phyloP scores from a whole-genome alignment of 2,888 invertebrate species.

The Eristalis pertinax region DNA sequence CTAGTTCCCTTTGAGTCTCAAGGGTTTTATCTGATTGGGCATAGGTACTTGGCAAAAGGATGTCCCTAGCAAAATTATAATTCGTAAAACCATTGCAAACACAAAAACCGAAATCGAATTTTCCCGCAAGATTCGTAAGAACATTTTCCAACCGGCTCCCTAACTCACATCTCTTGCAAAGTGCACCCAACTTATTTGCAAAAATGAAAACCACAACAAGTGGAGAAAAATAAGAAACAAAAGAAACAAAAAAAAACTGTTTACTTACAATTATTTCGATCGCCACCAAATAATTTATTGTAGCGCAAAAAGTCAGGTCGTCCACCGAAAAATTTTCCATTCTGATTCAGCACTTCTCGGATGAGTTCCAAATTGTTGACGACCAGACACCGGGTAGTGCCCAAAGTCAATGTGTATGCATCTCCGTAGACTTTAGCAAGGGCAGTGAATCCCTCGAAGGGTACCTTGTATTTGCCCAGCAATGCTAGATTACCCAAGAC shows the following conservation, averaged over 20 bases:
- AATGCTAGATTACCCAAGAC: constrained; percentile 88
- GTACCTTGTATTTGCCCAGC: constrained; percentile 85
- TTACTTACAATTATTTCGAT: constrained; percentile 93
- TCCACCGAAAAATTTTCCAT: constrained; percentile 91
- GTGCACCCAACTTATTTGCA: not conserved
- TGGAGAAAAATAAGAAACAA: not conserved
- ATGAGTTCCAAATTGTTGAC: constrained; percentile 88
- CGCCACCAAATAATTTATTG: constrained; percentile 91
- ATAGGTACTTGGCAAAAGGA: too few species aligned
- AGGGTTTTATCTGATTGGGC: too few species aligned
- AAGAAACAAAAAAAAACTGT: not conserved
- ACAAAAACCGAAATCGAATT: too few species aligned
- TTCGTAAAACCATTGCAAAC: too few species aligned
- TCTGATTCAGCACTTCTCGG: constrained; percentile 89
- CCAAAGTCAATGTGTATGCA: constrained; percentile 87
- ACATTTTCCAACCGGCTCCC: too few species aligned
- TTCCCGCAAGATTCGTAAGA: too few species aligned
- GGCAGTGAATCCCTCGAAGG: constrained; percentile 88
- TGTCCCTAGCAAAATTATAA: too few species aligned
- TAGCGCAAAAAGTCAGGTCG: constrained; percentile 91
- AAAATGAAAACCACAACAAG: too few species aligned
- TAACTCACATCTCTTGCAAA: too few species aligned
- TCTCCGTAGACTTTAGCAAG: constrained; percentile 87
- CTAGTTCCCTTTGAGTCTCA: too few species aligned
- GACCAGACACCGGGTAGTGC: constrained; percentile 87